Evolutionary conservation across 2,797 vertebrate genomes (phyloP).

Genomic region (Phataginus tetradactyla): DNA sequence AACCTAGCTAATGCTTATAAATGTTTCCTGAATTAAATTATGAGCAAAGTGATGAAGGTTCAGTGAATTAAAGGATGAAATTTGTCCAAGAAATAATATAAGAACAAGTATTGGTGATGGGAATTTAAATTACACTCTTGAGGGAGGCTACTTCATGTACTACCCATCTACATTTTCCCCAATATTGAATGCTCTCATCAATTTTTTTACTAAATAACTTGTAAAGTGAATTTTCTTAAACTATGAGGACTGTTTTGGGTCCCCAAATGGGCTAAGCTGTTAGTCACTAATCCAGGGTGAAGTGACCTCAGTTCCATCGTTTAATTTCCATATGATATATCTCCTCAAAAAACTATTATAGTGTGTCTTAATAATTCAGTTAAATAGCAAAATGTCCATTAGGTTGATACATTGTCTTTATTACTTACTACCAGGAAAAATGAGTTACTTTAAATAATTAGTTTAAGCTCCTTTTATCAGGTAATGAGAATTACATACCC

Average conservation of each 20-base stretch:
- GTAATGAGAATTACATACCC: neutral
- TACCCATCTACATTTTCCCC: neutral
- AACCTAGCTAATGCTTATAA: neutral
- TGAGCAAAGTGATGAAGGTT: neutral
- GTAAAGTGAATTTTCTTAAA: neutral
- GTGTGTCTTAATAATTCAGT: neutral
- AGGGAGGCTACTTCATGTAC: neutral
- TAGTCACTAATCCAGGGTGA: neutral
- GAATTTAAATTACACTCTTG: neutral
- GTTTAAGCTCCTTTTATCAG: neutral
- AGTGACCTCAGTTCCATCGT: neutral
- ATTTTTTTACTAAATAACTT: neutral
- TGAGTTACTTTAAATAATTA: neutral
- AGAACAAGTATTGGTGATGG: neutral
- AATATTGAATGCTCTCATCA: neutral
- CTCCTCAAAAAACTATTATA: neutral
- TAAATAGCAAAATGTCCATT: conserved; percentile 8
- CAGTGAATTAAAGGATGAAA: neutral
- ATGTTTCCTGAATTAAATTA: conserved; percentile 14
- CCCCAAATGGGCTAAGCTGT: neutral
- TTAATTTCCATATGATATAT: neutral
- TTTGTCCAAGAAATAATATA: neutral
- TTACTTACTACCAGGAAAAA: neutral
- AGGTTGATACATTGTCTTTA: neutral
- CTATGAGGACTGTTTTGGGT: neutral